Conservation (phyloP, 2,113 vertebrate genomes). For the Riparia riparia region DNA sequence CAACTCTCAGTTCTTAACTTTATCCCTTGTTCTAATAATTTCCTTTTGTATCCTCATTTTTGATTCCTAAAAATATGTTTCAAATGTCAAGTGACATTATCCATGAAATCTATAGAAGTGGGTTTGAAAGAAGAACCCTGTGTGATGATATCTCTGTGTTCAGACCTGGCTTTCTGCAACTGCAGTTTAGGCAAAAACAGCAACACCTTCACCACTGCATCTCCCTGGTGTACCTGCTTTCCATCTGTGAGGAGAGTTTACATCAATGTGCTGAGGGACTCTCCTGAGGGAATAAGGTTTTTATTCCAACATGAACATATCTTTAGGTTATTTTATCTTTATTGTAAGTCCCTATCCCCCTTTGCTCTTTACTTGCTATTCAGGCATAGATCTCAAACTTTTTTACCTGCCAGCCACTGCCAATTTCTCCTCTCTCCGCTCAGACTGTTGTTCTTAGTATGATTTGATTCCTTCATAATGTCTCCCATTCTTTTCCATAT, state of each 20-base stretch:
- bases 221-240: neutral
- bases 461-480: neutral
- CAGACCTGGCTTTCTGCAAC: neutral
- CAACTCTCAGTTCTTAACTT: conserved; percentile 12
- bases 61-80: neutral
- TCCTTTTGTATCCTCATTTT: neutral
- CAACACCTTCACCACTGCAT: neutral
- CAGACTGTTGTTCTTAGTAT: neutral
- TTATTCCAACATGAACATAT: neutral
- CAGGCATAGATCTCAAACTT: neutral
- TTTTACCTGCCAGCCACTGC: neutral
- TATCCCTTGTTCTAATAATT: conserved; percentile 1
- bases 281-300: neutral
- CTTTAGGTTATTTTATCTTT: neutral
- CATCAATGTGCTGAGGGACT: neutral
- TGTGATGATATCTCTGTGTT: neutral
- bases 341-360: neutral
- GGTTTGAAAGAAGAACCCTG: neutral
- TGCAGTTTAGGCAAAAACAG: neutral
- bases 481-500: neutral
- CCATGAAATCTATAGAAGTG: neutral
- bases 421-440: neutral
- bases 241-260: neutral
- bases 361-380: neutral
- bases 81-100: neutral